Base-by-base conservation (phyloP, 1,140 invertebrate species). In the Leptinotarsa defecta region DNA sequence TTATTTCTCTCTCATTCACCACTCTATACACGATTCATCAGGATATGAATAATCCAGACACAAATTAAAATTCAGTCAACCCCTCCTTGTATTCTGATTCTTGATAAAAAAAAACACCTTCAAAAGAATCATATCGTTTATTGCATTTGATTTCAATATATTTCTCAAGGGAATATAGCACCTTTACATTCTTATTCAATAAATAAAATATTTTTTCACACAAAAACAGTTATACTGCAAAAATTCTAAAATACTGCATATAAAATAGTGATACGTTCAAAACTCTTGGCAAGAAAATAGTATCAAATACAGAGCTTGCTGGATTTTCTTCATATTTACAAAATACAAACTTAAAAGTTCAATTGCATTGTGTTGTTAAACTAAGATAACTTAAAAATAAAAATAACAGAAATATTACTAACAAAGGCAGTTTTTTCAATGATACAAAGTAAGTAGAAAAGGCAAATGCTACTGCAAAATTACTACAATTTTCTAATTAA, bases 171-270 rank as follows among this genome's bases (percentile, higher is more conserved):
- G 27, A 43, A 70, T 70, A 70, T 70, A 70, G 68, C 68, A 70
- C 68, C 68, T 70, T 70, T 70, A 70, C 43, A 70, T n/a, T 70
- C 68, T 70, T 70, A 70, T 22, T 48, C 15, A 70, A 70, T 70
- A 70, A 70, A 70, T 52, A 48, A 68, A 68, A 68, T 68, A 68
- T 68, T 70, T 70, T 70, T 34, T 48, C 68, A 70, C 68, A 70
- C 68, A 70, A 70, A 48, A 70, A 57, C 48, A 70, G 48, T 70
- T 70, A 52, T 13, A 70, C 68, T 70, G 68, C 68, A 48, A 70
- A 70, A 70, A 70, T 20, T 65, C 64, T n/a, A 24, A 70, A 48
- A 70, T 48, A 70, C 48, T 48, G 68, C 43, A 70, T 48, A 69
- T 22, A 43, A 69, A 49, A 49, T 70, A 70, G 19, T n/a, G 34